Conservation (phyloP, 2,797 vertebrate species). For the Steatocranus sp. region DNA sequence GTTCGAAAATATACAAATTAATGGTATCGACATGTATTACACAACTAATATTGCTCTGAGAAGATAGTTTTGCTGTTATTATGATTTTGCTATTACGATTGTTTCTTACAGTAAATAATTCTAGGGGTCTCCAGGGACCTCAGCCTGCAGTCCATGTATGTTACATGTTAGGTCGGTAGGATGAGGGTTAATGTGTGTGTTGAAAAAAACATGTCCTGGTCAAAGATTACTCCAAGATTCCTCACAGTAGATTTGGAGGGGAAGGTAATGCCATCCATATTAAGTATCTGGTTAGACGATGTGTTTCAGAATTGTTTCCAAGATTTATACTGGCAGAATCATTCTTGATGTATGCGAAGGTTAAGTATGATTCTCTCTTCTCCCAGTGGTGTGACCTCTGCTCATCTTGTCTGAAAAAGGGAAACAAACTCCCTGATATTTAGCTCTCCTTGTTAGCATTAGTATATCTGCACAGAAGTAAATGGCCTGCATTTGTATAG, state of each 20-base stretch:
- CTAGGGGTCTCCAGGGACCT: not conserved
- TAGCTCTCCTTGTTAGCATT: not conserved
- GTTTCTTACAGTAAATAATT: not conserved
- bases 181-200: not conserved
- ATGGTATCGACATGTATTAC: not conserved
- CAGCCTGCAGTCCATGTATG: not conserved
- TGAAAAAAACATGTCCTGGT: not conserved
- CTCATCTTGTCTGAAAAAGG: not conserved
- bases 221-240: fast-evolving
- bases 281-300: not conserved
- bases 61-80: not conserved
- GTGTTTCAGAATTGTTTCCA: not conserved
- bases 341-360: not conserved
- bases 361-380: fast-evolving
- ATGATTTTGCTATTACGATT: not conserved
- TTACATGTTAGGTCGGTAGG: not conserved
- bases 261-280: not conserved
- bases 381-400: not conserved
- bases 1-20: not conserved
- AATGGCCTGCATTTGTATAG: too few species aligned
- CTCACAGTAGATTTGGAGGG: not conserved
- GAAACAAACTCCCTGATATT: not conserved
- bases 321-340: not conserved
- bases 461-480: not conserved
- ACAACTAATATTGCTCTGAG: not conserved